A percentile compares a stretch with the other conserved stretches of the same genome.
These are phyloP conservation scores for Drosophila phalerata DNA, from an alignment of 2,888 invertebrate species.

Conservation along the genomic window DNA sequence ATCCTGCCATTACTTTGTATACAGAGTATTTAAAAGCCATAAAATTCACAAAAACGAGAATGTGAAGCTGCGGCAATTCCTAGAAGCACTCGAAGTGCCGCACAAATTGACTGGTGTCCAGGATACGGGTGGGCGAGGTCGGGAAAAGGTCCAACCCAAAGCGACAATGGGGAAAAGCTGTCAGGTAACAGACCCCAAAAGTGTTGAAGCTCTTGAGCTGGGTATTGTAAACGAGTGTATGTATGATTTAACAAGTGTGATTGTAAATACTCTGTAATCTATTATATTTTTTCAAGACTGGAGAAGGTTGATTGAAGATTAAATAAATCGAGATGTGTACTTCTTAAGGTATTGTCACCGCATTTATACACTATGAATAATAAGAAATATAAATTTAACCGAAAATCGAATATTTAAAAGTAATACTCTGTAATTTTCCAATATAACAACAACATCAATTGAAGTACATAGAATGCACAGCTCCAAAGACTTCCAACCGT, in stretches of 20 bases:
- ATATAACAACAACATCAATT: neutral
- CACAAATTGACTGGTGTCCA: conserved; percentile 21
- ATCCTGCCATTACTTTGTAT: neutral
- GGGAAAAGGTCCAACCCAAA: conserved; percentile 22
- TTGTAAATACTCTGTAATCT: neutral
- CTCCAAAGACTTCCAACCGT: neutral
- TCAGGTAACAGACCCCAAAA: conserved; percentile 7
- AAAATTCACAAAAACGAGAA: neutral
- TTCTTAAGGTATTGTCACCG: neutral
- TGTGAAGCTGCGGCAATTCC: conserved; percentile 5
- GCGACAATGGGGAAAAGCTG: conserved; percentile 16
- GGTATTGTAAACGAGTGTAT: neutral
- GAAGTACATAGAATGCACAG: neutral
- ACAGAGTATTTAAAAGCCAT: conserved; percentile 6
- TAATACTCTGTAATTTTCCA: neutral
- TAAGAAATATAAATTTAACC: too few species aligned
- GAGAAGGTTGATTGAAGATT: neutral
- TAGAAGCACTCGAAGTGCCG: conserved; percentile 19
- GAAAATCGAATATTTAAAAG: neutral
- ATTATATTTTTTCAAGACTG: neutral
- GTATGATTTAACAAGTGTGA: neutral
- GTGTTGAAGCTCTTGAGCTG: conserved; percentile 5
- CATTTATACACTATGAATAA: too few species aligned
- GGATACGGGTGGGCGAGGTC: neutral
- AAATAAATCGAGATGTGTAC: neutral